Evolutionary conservation across 2,797 vertebrate genomes (phyloP), one percentile per base, ranked within the genome.

Genomic region (Falco columbarius): DNA sequence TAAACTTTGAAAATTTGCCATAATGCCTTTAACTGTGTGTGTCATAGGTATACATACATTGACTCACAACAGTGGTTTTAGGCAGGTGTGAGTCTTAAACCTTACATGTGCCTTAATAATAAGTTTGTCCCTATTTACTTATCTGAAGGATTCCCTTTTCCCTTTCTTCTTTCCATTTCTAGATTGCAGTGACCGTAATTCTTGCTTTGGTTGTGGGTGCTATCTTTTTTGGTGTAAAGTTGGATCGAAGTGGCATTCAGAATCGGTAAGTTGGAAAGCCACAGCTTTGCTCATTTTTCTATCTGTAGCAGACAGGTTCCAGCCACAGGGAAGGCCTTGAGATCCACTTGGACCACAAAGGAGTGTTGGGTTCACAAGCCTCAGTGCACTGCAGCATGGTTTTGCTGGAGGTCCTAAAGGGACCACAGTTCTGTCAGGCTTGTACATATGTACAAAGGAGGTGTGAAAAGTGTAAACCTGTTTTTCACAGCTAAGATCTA

Each of bases 141-240:
- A 42, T 1, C 7, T 70, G 56, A 88, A 89, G 7, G 13, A 65
- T 24, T 90, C 34, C 10, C 4, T 65, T 91, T 80, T 61, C 18
- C 19, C 32, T 72, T 85, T 86, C 27, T 54, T 94, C 26, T 72
- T 88, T 93, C 44, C 12, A 30, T 22, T 72, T 90, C 23, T 59
- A 98, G 97, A 86, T 98, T 71, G 83, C 96, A 74, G 97, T 98
- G 52, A 97, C 96, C 0, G 0, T 95, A 66, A 84, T 97, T 90
- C 85, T 98, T 63, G 96, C 97, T 44, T 74, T 98, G 80, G 95
- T 98, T 68, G 95, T 98, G 87, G 97, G 97, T 42, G 97, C 97
- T 62, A 97, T 98, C 66, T 98, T 97, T 89, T 98, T 98, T 1
- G 93, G 95, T 23, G 93, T 90, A 52, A 97, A 96, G 55, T 32